Base-by-base conservation (phyloP, 2,888 invertebrate genomes). In the Sipunculus nudus region DNA sequence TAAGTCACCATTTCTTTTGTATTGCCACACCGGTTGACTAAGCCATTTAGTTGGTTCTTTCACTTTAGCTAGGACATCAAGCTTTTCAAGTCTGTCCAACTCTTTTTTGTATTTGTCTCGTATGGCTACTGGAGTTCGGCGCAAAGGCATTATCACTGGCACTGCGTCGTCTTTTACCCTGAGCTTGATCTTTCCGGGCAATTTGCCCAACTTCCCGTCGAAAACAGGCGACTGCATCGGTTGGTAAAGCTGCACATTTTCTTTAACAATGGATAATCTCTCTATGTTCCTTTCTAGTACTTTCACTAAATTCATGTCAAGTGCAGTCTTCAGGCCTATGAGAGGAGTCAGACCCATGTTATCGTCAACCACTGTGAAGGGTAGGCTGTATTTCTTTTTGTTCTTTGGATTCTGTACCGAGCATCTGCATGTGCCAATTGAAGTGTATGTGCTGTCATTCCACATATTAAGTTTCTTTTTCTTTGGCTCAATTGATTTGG, bases 1-100 rank as follows among this genome's bases (percentile, higher is more conserved):
- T 2, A 69, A 31, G 19, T 61, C 63, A 32, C 67, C 65, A 19
- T 50, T 46, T 19, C 57, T 57, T 52, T 70, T 70, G 6, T 47
- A 31, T 23, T 58, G 61, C 3, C 54, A 39, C 2, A 66, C 72
- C 25, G 59, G 28, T 39, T 65, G 61, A 31, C 47, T 71, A 10
- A 72, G 57, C 67, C 68, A 70, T 21, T 55, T 57, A 10, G 70
- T 67, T 23, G 70, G 67, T 53, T 61, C 53, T 21, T 25, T 39
- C 2, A 67, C 56, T 31, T 53, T 50, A 23, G 59, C 48, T 6
- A 71, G 55, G 16, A 68, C 59, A 13, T 46, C 50, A 6, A 55
- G 5, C 29, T 52, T 23, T 6, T n/a, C 50, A 13, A 68, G 28
- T 29, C 53, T 29, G 23, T 65, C 49, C 8, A 70, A 50, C 50